Evolutionary conservation across 2,797 vertebrate genomes (phyloP).

Genomic region (Anas bernieri): DNA sequence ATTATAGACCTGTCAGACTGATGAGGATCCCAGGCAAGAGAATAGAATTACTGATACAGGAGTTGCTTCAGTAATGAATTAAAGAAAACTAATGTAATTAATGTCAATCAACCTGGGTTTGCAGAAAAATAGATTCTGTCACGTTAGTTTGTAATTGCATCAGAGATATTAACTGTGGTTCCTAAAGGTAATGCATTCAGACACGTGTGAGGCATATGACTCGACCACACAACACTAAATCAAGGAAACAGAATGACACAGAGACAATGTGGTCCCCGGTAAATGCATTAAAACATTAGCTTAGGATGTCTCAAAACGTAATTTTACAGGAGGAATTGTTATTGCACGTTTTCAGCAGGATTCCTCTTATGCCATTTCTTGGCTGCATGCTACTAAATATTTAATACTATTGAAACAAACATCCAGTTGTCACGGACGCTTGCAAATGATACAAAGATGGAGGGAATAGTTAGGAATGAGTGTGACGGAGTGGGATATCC

Average conservation of each 20-base stretch:
- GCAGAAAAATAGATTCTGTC: conserved; percentile 30
- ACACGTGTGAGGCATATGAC: neutral
- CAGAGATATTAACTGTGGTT: conserved; percentile 20
- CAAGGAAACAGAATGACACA: neutral
- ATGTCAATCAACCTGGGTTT: neutral
- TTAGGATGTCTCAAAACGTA: neutral
- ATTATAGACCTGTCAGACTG: neutral
- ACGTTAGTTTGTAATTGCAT: conserved; percentile 43
- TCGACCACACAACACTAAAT: neutral
- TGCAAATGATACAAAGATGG: neutral
- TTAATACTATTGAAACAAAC: neutral
- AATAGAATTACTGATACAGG: neutral
- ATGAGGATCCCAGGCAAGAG: neutral
- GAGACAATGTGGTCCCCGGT: neutral
- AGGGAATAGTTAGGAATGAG: neutral
- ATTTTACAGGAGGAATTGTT: neutral
- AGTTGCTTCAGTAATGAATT: conserved; percentile 30
- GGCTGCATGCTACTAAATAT: neutral
- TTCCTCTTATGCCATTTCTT: neutral
- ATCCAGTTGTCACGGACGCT: neutral
- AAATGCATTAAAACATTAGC: neutral
- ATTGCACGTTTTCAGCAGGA: neutral
- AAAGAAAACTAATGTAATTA: conserved; percentile 7
- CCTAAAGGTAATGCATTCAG: conserved; percentile 35
- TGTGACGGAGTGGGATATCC: neutral